Evolutionary conservation across 2,888 invertebrate species (phyloP), one percentile per base, ranked within the genome.

Genomic region (Pristionchus mayeri): DNA sequence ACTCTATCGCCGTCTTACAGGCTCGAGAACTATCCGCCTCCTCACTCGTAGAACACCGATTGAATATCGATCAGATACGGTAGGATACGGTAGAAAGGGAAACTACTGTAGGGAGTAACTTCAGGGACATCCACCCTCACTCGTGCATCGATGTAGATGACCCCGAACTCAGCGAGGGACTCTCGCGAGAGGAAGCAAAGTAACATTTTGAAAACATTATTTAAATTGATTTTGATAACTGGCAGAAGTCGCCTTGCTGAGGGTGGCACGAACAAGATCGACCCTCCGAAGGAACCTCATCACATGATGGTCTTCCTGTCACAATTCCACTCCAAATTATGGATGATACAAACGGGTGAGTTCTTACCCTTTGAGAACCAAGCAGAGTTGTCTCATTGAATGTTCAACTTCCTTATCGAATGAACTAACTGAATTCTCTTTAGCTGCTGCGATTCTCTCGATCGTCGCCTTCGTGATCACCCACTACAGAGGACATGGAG

Each of bases 381-480:
- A n/a, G n/a, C n/a, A n/a, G n/a, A n/a, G n/a, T n/a, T n/a, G n/a
- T n/a, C n/a, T n/a, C n/a, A n/a, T n/a, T n/a, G n/a, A n/a, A n/a
- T n/a, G n/a, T n/a, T n/a, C n/a, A n/a, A n/a, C n/a, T n/a, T n/a
- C n/a, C n/a, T n/a, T n/a, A n/a, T n/a, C n/a, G n/a, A n/a, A n/a
- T n/a, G n/a, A n/a, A n/a, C n/a, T n/a, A n/a, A n/a, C n/a, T n/a
- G n/a, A n/a, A 1, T 44, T 52, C 27, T 21, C 40, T 86, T 81
- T 71, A 86, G 89, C 88, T n/a, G 91, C 91, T 18, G 89, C 90
- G 6, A 86, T 90, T 40, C 87, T 91, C 27, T 91, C 90, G 0
- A 86, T 92, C 0, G 86, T 89, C 83, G 91, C 91, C 50, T 92
- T 92, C 85, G 89, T 90, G 57, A 89, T 92, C 91, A 92, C 79